phyloP scores from a whole-genome alignment of 53 echinoderm and acorn worm genomes.

The Paelopatides confundens region DNA sequence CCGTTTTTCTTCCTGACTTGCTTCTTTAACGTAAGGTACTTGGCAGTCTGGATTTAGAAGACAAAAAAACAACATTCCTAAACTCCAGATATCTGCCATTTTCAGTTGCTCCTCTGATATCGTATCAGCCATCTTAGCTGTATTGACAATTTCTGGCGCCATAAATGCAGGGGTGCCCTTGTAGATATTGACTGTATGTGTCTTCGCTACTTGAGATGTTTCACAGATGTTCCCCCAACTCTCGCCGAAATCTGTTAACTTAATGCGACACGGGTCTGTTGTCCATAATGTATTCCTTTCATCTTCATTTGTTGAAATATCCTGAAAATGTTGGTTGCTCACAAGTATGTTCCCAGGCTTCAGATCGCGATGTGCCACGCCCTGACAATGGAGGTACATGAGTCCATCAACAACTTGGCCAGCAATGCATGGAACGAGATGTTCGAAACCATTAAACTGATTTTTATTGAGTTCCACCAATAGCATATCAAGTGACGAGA shows the following conservation, averaged over 20 bases:
- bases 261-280: neutral
- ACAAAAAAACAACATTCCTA: neutral
- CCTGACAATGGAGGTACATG: neutral
- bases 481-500: neutral
- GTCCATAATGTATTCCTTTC: neutral
- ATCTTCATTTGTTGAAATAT: neutral
- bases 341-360: slow-evolving; percentile 2
- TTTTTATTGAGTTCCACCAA: neutral
- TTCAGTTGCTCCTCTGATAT: neutral
- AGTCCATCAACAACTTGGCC: neutral
- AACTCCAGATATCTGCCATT: neutral
- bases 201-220: neutral
- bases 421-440: neutral
- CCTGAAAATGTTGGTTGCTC: neutral
- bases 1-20: neutral
- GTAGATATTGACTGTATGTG: neutral
- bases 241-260: slow-evolving; percentile 30
- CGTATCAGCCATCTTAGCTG: no score
- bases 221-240: neutral
- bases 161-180: slow-evolving; percentile 12
- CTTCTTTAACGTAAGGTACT: slow-evolving; percentile 14
- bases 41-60: neutral
- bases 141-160: slow-evolving; percentile 5
- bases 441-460: neutral
- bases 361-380: neutral